Evolutionary conservation across 2,113 vertebrate species (phyloP), one percentile per base, ranked within the genome.

Genomic region (Oncorhynchus kisutch): DNA sequence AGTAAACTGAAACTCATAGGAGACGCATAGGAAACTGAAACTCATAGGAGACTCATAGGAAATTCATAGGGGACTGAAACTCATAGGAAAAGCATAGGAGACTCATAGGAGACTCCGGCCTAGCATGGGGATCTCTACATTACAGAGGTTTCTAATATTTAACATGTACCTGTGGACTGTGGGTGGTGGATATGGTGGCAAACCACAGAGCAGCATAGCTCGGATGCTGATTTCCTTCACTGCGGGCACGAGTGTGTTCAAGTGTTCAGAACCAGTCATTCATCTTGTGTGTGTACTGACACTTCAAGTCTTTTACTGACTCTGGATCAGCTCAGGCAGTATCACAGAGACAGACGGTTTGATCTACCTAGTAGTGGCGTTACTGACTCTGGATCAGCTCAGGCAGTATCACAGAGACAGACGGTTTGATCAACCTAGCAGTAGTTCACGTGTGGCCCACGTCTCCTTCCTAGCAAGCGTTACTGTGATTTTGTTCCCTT

Each of bases 81-180:
- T 31, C 31, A 34, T 34, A 34, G 31, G 31, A 7, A 6, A 34
- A 0, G 0, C 31, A 34, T 34, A 34, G 31, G 6, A 34, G 1
- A 34, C 34, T 8, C 7, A 39, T 39, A 39, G 34, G 6, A 16
- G 12, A n/a, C 60, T 24, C 34, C 6, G 67, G 34, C 11, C 34
- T 64, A 48, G 68, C 11, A 12, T 48, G 68, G 68, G 16, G 45
- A 78, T 81, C 71, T 60, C 70, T 85, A 74, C 79, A 67, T 89
- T 82, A 78, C 90, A 91, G 79, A 75, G 82, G 77, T 84, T 76
- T 70, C 78, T 77, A 86, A 89, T 89, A 94, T 93, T 90, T 93
- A 86, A 79, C 90, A 88, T 70, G 31, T 77, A 51, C 11, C 54
- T 89, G 91, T 69, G 54, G 81, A 86, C 76, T 75, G 73, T 57